phyloP scores from a whole-genome alignment of 2,888 invertebrate species.

The Meandrusa payeni region DNA sequence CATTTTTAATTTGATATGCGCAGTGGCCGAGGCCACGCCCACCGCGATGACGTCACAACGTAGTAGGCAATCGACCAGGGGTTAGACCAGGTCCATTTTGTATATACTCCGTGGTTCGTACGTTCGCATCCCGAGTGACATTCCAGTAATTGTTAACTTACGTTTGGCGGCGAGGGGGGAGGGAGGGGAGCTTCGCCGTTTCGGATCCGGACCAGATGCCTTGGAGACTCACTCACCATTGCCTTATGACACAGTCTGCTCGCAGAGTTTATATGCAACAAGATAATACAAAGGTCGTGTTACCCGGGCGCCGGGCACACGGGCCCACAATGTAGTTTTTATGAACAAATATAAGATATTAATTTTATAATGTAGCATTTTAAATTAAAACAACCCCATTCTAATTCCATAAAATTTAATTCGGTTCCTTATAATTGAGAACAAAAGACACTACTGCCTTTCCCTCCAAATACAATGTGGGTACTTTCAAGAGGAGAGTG shows the following conservation, averaged over 20 bases:
- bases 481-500: too few relatives aligned
- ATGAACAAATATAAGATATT: constrained; percentile 82
- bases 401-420: too few relatives aligned
- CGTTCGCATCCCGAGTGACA: constrained; percentile 76
- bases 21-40: too few relatives aligned
- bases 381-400: constrained; percentile 37
- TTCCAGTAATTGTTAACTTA: constrained; percentile 73
- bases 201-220: constrained; percentile 63
- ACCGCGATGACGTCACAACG: too few relatives aligned
- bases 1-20: too few relatives aligned
- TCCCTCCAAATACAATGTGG: too few relatives aligned
- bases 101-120: too few relatives aligned
- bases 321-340: constrained; percentile 81
- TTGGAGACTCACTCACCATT: constrained; percentile 60
- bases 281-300: constrained; percentile 80
- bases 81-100: too few relatives aligned
- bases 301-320: constrained; percentile 79
- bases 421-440: too few relatives aligned
- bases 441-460: too few relatives aligned
- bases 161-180: constrained; percentile 50
- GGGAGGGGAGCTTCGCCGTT: constrained; percentile 40
- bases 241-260: constrained; percentile 81
- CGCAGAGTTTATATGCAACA: constrained; percentile 80
- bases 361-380: constrained; percentile 78
- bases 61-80: too few relatives aligned